These are phyloP conservation scores for Dryobota labecula DNA, from an alignment of 2,888 invertebrate species.

Conservation along the genomic window DNA sequence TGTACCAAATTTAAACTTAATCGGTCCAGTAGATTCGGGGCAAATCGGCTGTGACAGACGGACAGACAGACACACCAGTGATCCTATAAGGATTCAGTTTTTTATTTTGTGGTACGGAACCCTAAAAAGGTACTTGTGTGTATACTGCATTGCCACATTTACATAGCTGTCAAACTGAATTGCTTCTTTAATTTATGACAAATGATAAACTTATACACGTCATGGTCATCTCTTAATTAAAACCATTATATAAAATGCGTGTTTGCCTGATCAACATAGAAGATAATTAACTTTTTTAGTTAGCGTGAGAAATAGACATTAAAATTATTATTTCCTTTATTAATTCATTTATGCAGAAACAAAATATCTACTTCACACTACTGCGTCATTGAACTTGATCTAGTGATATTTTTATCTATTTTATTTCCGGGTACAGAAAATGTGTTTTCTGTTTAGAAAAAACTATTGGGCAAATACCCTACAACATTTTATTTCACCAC, in stretches of 20 bases:
- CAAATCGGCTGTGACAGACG: no score
- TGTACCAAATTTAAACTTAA: no score
- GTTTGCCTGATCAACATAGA: not conserved
- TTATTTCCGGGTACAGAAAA: not conserved
- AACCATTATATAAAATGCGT: not conserved
- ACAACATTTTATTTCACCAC: no score
- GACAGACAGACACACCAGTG: no score
- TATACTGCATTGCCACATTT: not conserved
- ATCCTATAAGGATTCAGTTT: no score
- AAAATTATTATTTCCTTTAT: conserved; percentile 1
- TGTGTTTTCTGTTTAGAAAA: not conserved
- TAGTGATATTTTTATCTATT: not conserved
- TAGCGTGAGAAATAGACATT: conserved; percentile 27
- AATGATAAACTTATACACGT: not conserved
- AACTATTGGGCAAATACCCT: not conserved
- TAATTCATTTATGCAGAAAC: conserved; percentile 3
- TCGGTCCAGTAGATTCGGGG: no score
- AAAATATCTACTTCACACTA: conserved; percentile 3
- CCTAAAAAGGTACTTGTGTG: not conserved
- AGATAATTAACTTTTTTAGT: not conserved
- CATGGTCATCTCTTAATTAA: not conserved
- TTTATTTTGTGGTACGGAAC: no score
- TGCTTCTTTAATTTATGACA: no score
- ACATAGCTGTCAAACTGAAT: not conserved
- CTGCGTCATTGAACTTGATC: conserved; percentile 17